phyloP scores from a whole-genome alignment of 2,113 vertebrate species.

The Leucosticte australis region DNA sequence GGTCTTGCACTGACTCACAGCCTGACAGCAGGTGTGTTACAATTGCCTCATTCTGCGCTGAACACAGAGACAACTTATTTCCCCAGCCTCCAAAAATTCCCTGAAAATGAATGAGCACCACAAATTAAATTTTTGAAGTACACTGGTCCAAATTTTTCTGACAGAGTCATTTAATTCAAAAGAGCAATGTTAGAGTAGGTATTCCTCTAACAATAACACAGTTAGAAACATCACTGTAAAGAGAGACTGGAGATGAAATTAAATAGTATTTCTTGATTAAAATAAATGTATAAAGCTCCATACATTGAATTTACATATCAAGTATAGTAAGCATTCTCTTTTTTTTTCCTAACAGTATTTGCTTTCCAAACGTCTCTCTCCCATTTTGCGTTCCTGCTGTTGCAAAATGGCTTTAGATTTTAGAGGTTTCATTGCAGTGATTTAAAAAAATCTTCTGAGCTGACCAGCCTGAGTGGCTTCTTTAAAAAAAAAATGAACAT shows the following conservation, averaged over 20 bases:
- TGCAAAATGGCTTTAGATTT: background rate
- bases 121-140: background rate
- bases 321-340: background rate
- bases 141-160: background rate
- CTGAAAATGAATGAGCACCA: background rate
- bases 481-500: background rate
- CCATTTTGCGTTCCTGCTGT: background rate
- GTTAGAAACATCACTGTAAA: background rate
- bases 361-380: background rate
- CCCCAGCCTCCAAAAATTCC: background rate
- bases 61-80: background rate
- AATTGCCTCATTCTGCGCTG: background rate
- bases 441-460: background rate
- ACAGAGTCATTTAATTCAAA: background rate
- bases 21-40: background rate
- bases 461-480: background rate
- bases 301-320: background rate
- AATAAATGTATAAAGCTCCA: background rate
- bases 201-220: background rate
- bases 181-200: background rate
- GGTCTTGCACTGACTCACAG: background rate
- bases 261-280: background rate
- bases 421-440: background rate
- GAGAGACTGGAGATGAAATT: background rate
- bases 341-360: background rate